phyloP scores from a whole-genome alignment of 2,888 invertebrate species.

The Blastobasis adustella region DNA sequence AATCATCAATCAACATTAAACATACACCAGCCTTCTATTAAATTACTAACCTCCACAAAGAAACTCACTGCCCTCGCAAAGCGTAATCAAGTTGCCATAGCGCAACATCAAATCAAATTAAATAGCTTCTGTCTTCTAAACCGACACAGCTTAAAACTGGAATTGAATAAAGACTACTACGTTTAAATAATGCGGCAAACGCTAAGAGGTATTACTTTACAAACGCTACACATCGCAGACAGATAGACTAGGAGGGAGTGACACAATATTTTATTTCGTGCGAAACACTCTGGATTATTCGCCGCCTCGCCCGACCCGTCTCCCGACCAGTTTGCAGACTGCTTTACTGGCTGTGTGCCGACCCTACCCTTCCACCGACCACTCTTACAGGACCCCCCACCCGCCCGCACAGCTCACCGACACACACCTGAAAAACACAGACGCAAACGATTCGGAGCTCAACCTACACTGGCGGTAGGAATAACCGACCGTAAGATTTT shows the following conservation, averaged over 20 bases:
- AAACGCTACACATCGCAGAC: too few species aligned
- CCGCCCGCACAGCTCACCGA: conserved; percentile 14
- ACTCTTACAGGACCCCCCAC: conserved; percentile 28
- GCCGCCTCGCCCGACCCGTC: conserved; percentile 36
- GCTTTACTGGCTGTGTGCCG: conserved; percentile 28
- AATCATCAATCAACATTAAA: too few species aligned
- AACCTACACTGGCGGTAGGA: conserved; percentile 22
- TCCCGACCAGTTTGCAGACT: conserved; percentile 27
- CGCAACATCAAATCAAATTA: too few species aligned
- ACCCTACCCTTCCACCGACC: conserved; percentile 32
- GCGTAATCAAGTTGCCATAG: too few species aligned
- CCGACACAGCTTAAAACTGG: too few species aligned
- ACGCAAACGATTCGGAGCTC: conserved; percentile 20
- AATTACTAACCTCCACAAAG: too few species aligned
- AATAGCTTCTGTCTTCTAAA: too few species aligned
- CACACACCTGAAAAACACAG: conserved; percentile 13
- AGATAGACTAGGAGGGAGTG: conserved; percentile 11
- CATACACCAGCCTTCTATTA: too few species aligned
- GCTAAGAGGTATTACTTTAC: too few species aligned
- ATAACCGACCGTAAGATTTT: conserved; percentile 61
- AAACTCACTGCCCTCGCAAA: too few species aligned
- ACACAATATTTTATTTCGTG: conserved; percentile 61
- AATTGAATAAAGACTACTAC: too few species aligned
- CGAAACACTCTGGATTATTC: conserved; percentile 48
- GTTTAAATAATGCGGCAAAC: too few species aligned